Evolutionary conservation across 2,113 vertebrate species (phyloP), one percentile per base, ranked within the genome.

Genomic region (Drymodes brunneopygia): DNA sequence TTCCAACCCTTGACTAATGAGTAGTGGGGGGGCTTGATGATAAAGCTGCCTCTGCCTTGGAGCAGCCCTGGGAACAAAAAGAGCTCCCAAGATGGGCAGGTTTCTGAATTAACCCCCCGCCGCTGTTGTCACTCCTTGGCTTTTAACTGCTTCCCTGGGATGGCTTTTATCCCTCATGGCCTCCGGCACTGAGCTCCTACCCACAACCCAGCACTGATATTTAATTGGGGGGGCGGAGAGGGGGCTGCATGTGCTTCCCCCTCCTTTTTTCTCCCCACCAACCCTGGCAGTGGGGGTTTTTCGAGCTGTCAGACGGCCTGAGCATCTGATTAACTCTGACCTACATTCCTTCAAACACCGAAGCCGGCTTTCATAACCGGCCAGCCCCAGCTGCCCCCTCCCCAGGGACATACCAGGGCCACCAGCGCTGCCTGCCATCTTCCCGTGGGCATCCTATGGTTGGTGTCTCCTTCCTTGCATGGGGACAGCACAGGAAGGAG

Each of bases 311-410:
- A 97, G 97, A 88, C 94, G 50, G 96, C 91, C 91, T 78, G 91
- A 96, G 72, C 89, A 67, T 95, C 96, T 97, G 95, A 96, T 96
- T 96, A 95, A 94, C 84, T 74, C 95, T 97, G 97, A 96, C 96
- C 95, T 97, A 96, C 94, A 97, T 97, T 97, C 95, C 93, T 66
- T 71, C 75, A 60, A 93, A 90, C 85, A 48, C 71, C 23, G 70
- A 81, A 95, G 89, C 88, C 6, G 5, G 81, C 92, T 96, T 97
- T 93, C 88, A 23, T 87, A 93, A 91, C 83, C 12, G 10, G 27
- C 65, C 72, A 90, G 77, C 64, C 79, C 89, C 35, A 71, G 79
- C 74, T 92, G 36, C 85, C 88, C 91, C 83, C 36, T 60, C 42
- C 67, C 35, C 20, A 20, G 48, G 73, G 77, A 67, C 27, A 86